Percentiles rank a stretch among this genome's conserved stretches.
Evolutionary conservation across 53 echinoderm and acorn worm species (phyloP).

Genomic region (Holothuria scabra): DNA sequence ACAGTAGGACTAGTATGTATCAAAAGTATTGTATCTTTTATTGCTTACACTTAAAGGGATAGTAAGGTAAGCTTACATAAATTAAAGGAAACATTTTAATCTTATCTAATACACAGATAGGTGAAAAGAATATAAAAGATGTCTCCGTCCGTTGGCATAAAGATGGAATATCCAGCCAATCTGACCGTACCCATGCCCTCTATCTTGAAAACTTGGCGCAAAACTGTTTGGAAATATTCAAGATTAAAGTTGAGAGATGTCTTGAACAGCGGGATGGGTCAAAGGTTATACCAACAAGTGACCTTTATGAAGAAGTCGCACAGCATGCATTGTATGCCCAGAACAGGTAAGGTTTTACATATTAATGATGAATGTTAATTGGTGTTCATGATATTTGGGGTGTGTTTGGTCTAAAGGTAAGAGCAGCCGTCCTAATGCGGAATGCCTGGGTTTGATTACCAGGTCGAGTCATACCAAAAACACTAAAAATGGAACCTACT

Average conservation of each 20-base stretch:
- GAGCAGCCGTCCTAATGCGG: too few relatives aligned
- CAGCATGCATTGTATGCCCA: conserved; percentile 80
- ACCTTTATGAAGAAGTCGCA: conserved; percentile 71
- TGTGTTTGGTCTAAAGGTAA: too few relatives aligned
- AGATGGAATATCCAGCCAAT: conserved; percentile 74
- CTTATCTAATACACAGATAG: conserved; percentile 31
- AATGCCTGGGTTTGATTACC: too few relatives aligned
- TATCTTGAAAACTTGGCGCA: conserved; percentile 79
- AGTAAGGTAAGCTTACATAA: background rate
- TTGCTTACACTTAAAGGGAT: too few relatives aligned
- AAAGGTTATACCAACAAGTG: conserved; percentile 13
- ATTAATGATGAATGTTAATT: too few relatives aligned
- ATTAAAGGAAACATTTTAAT: background rate
- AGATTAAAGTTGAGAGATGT: conserved; percentile 49
- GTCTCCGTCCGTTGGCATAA: conserved; percentile 81
- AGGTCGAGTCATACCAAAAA: too few relatives aligned
- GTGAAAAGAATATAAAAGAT: conserved; percentile 70
- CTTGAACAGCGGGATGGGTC: background rate
- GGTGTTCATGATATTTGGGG: too few relatives aligned
- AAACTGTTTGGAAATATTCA: conserved; percentile 66
- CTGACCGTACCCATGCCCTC: conserved; percentile 63
- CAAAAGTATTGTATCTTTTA: too few relatives aligned
- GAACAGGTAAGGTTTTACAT: conserved; percentile 56
- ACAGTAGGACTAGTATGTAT: too few relatives aligned
- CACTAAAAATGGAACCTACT: too few relatives aligned